Percentiles rank a stretch among this genome's conserved stretches.
phyloP scores from a whole-genome alignment of 2,113 vertebrate genomes.

The Perognathus longimembris region DNA sequence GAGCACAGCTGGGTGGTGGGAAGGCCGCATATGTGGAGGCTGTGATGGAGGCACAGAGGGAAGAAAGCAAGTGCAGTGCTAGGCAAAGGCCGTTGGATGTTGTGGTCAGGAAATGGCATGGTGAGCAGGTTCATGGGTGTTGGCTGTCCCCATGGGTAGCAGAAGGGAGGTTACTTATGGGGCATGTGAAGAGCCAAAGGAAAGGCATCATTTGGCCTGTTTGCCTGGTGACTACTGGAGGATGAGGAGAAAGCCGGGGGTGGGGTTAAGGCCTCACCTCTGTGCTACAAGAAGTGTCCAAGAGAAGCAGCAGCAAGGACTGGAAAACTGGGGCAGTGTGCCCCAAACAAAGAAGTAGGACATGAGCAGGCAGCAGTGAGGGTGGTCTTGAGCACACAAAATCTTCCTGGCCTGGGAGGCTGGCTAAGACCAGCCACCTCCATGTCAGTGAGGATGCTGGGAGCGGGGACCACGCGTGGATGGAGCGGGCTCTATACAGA shows the following conservation, averaged over 20 bases:
- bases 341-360: too few species aligned
- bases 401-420: too few species aligned
- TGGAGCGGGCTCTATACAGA: too few species aligned
- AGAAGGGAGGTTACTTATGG: neutral
- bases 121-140: neutral
- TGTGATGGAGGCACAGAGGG: neutral
- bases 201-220: neutral
- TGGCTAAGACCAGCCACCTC: too few species aligned
- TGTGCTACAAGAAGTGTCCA: too few species aligned
- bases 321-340: too few species aligned
- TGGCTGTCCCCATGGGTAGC: neutral
- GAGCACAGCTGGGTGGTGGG: neutral
- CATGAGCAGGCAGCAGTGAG: too few species aligned
- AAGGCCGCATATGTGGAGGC: neutral
- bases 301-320: too few species aligned
- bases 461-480: too few species aligned
- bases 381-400: too few species aligned
- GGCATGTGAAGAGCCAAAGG: neutral
- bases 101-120: neutral
- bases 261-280: neutral
- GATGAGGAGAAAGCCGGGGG: neutral
- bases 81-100: too few species aligned
- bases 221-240: neutral
- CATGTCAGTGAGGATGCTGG: too few species aligned
- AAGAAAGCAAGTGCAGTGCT: neutral